These are phyloP conservation scores for Pachymerium ferrugineum DNA, from an alignment of 2,888 invertebrate genomes.

Conservation along the genomic window DNA sequence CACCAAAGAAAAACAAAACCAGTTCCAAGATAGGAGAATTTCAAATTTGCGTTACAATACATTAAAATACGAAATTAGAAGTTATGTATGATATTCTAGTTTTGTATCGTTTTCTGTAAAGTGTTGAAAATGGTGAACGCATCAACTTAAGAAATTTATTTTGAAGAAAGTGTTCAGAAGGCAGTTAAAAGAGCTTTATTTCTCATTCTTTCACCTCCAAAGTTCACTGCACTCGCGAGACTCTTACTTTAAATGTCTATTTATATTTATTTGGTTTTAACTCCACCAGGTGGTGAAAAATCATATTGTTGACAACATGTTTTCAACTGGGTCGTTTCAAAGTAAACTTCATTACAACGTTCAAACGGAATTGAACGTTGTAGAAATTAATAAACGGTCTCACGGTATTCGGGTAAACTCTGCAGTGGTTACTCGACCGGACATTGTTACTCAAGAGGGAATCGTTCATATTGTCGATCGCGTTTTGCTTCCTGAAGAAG, in stretches of 20 bases:
- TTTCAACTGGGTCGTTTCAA: constrained; percentile 49
- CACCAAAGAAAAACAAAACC: too few relatives aligned
- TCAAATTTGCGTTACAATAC: too few relatives aligned
- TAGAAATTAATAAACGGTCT: constrained; percentile 45
- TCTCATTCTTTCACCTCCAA: not conserved
- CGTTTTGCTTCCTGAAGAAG: constrained; percentile 48
- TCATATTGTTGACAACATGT: constrained; percentile 50
- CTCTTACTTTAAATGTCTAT: not conserved
- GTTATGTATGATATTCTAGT: too few relatives aligned
- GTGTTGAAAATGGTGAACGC: too few relatives aligned
- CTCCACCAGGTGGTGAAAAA: constrained; percentile 47
- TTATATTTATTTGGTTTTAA: not conserved
- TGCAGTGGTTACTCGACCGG: constrained; percentile 46
- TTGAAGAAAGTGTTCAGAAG: too few relatives aligned
- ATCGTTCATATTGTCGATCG: constrained; percentile 51
- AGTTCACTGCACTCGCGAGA: too few relatives aligned
- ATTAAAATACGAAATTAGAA: too few relatives aligned
- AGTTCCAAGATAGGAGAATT: too few relatives aligned
- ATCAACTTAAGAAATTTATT: too few relatives aligned
- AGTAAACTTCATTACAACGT: constrained; percentile 46
- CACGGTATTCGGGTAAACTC: constrained; percentile 48
- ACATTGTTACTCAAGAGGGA: constrained; percentile 50
- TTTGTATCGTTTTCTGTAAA: too few relatives aligned
- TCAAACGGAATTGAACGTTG: constrained; percentile 44
- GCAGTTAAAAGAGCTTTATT: not conserved